phyloP scores from a whole-genome alignment of 2,888 invertebrate species.

The Drepanosiphum platanoidis region DNA sequence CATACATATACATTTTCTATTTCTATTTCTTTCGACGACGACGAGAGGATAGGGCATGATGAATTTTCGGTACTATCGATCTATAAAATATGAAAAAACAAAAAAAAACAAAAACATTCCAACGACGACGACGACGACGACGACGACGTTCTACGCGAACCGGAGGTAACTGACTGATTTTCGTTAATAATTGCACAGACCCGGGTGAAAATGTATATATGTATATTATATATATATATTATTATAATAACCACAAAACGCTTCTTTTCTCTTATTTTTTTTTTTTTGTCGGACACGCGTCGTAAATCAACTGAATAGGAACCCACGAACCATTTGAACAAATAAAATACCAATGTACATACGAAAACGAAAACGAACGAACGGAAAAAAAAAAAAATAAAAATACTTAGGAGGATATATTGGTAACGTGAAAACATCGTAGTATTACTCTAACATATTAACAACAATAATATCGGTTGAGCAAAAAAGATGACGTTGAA shows the following conservation, averaged over 20 bases:
- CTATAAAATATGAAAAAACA: too few relatives aligned
- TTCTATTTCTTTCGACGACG: too few relatives aligned
- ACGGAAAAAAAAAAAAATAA: too few relatives aligned
- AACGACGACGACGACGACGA: too few relatives aligned
- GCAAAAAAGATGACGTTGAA: constrained; percentile 60
- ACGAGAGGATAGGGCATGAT: too few relatives aligned
- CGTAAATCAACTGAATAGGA: constrained; percentile 61
- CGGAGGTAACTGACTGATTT: constrained; percentile 59
- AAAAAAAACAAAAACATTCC: too few relatives aligned
- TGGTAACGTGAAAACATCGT: constrained; percentile 61
- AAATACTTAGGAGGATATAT: constrained; percentile 52
- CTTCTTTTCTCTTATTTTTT: too few relatives aligned
- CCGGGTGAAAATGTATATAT: constrained; percentile 52
- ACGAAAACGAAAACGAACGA: constrained; percentile 54
- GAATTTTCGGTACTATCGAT: too few relatives aligned
- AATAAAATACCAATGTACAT: constrained; percentile 58
- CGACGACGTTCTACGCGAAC: constrained; percentile 22
- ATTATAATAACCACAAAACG: constrained; percentile 48
- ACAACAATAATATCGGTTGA: constrained; percentile 60
- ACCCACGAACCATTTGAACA: constrained; percentile 60
- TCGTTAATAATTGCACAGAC: constrained; percentile 61
- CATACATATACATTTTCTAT: too few relatives aligned
- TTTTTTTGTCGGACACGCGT: constrained; percentile 41
- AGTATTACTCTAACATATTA: constrained; percentile 60
- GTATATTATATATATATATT: too few relatives aligned